phyloP scores from a whole-genome alignment of 2,888 invertebrate species.

The Callyntrura guangdongensis region DNA sequence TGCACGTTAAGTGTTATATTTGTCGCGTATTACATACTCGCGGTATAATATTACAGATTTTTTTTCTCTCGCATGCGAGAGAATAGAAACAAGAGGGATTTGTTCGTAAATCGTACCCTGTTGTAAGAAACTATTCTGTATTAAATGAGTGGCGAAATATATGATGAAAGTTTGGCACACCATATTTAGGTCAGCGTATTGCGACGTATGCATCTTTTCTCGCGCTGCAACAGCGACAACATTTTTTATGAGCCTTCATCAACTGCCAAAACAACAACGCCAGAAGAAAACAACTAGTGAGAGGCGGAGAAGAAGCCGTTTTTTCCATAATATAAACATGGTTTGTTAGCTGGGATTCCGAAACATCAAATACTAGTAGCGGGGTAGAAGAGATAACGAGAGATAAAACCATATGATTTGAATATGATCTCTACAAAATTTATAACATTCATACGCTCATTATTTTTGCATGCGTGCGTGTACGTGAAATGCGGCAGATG shows the following conservation, averaged over 20 bases:
- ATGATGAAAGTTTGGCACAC: constrained; percentile 78
- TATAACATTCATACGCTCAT: too few species aligned
- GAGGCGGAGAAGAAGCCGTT: background rate
- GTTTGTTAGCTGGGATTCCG: constrained; percentile 21
- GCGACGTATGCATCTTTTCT: constrained; percentile 66
- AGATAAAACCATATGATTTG: too few species aligned
- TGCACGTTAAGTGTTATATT: constrained; percentile 21
- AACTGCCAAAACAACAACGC: constrained; percentile 62
- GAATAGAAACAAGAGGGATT: constrained; percentile 39
- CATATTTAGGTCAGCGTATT: constrained; percentile 73
- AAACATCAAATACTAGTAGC: too few species aligned
- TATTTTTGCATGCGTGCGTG: background rate
- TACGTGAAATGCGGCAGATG: background rate
- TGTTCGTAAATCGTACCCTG: constrained; percentile 41
- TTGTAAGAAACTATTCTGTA: constrained; percentile 18
- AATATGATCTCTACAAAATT: too few species aligned
- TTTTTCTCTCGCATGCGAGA: background rate
- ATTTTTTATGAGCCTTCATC: constrained; percentile 85
- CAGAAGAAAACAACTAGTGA: constrained; percentile 60
- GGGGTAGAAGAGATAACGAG: too few species aligned
- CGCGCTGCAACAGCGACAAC: constrained; percentile 23
- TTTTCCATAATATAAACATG: background rate
- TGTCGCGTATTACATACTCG: too few species aligned
- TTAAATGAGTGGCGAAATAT: constrained; percentile 71
- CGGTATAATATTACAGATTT: background rate